Conservation (phyloP, 2,113 vertebrate genomes). For the Clarias gariepinus region DNA sequence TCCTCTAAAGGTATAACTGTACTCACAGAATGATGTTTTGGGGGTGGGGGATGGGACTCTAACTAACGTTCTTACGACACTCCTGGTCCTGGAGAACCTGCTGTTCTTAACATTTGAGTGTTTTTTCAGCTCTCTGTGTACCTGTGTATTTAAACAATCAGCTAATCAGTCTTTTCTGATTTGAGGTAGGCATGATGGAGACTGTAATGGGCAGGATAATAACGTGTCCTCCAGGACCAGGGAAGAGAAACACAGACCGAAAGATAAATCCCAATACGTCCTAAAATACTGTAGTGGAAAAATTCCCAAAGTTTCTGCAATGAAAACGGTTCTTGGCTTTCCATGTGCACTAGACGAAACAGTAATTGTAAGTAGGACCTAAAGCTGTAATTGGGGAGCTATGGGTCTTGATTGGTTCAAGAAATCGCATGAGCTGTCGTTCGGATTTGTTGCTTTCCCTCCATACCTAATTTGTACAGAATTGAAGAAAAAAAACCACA, state of each 20-base stretch:
- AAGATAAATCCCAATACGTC: too few species aligned
- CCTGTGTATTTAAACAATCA: too few species aligned
- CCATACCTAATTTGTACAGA: background rate
- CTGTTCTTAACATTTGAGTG: too few species aligned
- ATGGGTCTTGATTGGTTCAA: background rate
- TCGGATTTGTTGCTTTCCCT: background rate
- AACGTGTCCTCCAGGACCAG: too few species aligned
- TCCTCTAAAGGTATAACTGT: background rate
- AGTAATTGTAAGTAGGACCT: background rate
- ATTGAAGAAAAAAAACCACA: background rate
- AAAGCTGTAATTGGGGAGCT: background rate
- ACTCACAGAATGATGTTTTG: background rate
- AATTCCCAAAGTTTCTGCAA: background rate
- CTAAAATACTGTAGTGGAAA: background rate
- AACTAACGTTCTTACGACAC: too few species aligned
- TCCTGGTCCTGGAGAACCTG: background rate
- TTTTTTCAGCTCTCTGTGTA: too few species aligned
- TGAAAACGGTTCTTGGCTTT: background rate
- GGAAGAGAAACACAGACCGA: too few species aligned
- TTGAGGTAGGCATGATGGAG: too few species aligned
- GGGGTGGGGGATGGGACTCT: background rate
- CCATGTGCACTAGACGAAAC: background rate
- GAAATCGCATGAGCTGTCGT: background rate
- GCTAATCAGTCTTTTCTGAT: too few species aligned
- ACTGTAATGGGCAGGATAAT: too few species aligned